Conservation (phyloP, 2,888 invertebrate species). For the Chymomyza procnemis region DNA sequence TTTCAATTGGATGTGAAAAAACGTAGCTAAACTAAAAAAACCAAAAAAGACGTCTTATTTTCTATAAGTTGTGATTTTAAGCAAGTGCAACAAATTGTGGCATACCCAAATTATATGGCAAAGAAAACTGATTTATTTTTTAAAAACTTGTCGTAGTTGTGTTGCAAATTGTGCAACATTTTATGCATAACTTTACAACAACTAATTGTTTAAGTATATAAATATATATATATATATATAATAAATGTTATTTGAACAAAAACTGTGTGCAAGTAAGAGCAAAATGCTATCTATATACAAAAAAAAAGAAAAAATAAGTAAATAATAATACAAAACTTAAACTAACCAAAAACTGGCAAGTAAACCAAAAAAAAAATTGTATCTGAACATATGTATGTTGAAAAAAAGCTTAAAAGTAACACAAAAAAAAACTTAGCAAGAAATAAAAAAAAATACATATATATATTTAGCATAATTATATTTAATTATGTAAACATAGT, state of each 20-base stretch:
- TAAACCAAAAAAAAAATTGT: constrained; percentile 36
- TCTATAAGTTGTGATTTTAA: constrained; percentile 65
- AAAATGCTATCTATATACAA: constrained; percentile 30
- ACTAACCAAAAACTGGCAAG: constrained; percentile 18
- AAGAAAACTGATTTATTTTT: constrained; percentile 67
- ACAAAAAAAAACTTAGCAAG: constrained; percentile 10
- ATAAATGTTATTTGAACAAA: constrained; percentile 9
- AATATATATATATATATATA: constrained; percentile 25
- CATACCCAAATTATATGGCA: constrained; percentile 48
- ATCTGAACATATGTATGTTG: constrained; percentile 52
- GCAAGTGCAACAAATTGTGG: not conserved
- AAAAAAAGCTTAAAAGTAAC: constrained; percentile 20
- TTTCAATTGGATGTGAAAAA: constrained; percentile 32
- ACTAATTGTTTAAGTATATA: constrained; percentile 23
- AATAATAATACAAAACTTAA: constrained; percentile 29
- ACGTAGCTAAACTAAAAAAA: constrained; percentile 24
- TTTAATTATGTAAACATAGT: constrained; percentile 66
- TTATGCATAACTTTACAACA: constrained; percentile 60
- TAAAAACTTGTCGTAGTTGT: constrained; percentile 58
- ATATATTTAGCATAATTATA: constrained; percentile 62
- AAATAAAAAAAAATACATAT: constrained; percentile 37
- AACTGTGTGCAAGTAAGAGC: constrained; percentile 21
- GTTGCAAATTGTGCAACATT: constrained; percentile 56
- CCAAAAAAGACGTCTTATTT: constrained; percentile 53
- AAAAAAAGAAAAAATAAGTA: constrained; percentile 23